Evolutionary conservation across 1,140 invertebrate genomes (phyloP).

Genomic region (Lepidurus arcticus): DNA sequence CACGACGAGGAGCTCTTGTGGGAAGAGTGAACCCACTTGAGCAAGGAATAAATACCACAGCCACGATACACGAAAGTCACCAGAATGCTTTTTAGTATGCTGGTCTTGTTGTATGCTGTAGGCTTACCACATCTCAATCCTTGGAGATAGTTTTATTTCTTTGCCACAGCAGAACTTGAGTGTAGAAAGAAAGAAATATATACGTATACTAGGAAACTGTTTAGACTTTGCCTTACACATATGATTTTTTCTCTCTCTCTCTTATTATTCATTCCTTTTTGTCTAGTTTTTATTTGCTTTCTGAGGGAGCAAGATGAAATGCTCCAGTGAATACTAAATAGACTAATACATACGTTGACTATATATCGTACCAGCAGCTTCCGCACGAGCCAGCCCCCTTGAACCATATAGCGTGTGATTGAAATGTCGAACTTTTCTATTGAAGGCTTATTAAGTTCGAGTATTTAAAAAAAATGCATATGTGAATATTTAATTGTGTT

Average conservation of each 20-base stretch:
- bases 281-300: neutral
- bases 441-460: neutral
- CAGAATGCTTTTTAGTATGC: neutral
- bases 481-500: neutral
- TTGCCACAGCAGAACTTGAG: neutral
- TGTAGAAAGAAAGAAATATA: neutral
- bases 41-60: neutral
- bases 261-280: neutral
- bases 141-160: neutral
- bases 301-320: neutral
- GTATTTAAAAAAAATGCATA: neutral
- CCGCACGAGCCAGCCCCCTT: neutral
- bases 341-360: neutral
- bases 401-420: neutral
- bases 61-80: neutral
- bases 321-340: constrained; percentile 8
- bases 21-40: neutral
- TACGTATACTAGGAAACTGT: neutral
- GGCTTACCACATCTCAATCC: neutral
- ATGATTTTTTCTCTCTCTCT: neutral
- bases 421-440: neutral
- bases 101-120: neutral
- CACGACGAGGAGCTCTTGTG: constrained; percentile 4
- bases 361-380: neutral
- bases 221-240: neutral